Evolutionary conservation across 2,113 vertebrate genomes (phyloP).

Genomic region (Elephantulus edwardii): DNA sequence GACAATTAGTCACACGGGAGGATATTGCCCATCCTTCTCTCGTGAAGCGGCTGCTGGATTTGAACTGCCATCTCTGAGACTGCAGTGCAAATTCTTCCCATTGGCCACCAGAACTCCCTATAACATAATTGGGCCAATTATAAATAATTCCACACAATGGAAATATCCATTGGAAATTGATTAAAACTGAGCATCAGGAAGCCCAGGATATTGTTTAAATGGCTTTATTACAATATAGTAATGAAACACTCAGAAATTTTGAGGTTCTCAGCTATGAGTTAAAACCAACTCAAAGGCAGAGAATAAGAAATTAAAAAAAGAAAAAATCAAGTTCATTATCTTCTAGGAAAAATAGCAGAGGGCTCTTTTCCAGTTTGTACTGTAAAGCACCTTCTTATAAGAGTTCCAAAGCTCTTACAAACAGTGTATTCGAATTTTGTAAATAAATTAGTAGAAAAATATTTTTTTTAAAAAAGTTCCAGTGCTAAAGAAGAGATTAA

Average conservation of each 20-base stretch:
- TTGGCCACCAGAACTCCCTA: too few relatives aligned
- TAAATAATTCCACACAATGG: not conserved
- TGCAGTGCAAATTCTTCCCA: too few relatives aligned
- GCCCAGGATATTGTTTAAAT: not conserved
- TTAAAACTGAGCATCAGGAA: not conserved
- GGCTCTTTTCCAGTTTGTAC: not conserved
- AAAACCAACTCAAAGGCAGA: too few relatives aligned
- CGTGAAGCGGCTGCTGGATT: too few relatives aligned
- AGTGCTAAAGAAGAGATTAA: not conserved
- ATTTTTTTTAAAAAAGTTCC: too few relatives aligned
- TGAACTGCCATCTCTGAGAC: too few relatives aligned
- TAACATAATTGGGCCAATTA: not conserved
- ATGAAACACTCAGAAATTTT: not conserved
- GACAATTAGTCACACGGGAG: too few relatives aligned
- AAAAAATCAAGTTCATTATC: too few relatives aligned
- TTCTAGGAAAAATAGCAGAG: not conserved
- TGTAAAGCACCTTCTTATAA: not conserved
- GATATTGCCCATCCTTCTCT: too few relatives aligned
- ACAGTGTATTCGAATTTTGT: too few relatives aligned
- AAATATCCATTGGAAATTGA: not conserved
- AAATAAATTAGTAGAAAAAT: too few relatives aligned
- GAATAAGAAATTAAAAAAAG: too few relatives aligned
- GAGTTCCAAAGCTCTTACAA: not conserved
- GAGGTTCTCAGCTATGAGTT: not conserved
- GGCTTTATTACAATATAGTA: not conserved